Evolutionary conservation across 2,797 vertebrate species (phyloP).

Genomic region (Danio aesculapii): DNA sequence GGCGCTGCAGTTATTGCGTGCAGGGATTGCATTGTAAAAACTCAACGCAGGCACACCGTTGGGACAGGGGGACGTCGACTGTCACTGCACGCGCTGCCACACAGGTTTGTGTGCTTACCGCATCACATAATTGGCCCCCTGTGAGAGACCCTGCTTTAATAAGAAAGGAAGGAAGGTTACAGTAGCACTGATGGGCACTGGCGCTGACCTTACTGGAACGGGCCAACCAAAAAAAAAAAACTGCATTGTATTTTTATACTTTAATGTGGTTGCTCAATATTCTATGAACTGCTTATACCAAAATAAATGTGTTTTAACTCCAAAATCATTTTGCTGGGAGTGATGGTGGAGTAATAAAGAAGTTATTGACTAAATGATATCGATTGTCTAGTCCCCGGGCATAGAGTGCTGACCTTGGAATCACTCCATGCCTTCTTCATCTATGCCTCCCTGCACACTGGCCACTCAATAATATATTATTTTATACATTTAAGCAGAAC

Average conservation of each 20-base stretch:
- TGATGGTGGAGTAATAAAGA: constrained; percentile 99
- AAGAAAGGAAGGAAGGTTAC: constrained; percentile 39
- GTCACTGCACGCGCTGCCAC: constrained; percentile 50
- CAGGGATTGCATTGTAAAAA: constrained; percentile 57
- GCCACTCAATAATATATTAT: constrained; percentile 99
- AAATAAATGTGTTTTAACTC: constrained; percentile 94
- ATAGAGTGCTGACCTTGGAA: constrained; percentile 95
- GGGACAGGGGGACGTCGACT: constrained; percentile 41
- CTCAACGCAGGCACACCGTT: constrained; percentile 35
- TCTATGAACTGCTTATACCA: constrained; percentile 75
- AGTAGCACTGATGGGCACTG: constrained; percentile 39
- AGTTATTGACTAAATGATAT: constrained; percentile 99
- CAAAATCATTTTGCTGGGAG: constrained; percentile 96
- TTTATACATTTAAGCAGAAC: constrained; percentile 97
- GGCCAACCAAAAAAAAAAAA: neutral
- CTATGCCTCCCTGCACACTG: constrained; percentile 86
- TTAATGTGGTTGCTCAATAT: constrained; percentile 83
- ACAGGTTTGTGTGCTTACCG: constrained; percentile 54
- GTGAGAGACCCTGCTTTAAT: constrained; percentile 53
- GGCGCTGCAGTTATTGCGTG: constrained; percentile 48
- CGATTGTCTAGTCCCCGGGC: constrained; percentile 97
- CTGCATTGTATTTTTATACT: constrained; percentile 19
- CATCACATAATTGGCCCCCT: constrained; percentile 61
- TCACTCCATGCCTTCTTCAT: constrained; percentile 93
- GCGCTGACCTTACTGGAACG: constrained; percentile 10